Conservation (phyloP, 2,888 invertebrate genomes). For the Galeopsomyia nigrocyanea region DNA sequence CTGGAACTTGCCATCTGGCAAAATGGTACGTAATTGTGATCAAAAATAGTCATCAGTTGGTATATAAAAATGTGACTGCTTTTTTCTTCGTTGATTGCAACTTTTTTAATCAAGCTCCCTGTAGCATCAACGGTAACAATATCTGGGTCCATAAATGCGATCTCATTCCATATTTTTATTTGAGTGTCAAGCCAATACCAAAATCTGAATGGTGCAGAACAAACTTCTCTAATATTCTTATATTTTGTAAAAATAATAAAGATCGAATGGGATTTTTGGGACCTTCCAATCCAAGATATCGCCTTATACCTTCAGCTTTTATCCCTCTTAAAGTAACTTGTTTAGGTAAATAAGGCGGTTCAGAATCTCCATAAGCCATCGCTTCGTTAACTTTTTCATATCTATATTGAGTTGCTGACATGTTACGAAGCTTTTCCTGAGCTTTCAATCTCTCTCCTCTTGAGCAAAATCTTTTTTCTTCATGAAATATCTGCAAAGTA, state of each 20-base stretch:
- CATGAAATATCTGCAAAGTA: not conserved
- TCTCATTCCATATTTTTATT: not conserved
- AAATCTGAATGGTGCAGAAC: not conserved
- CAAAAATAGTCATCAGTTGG: not conserved
- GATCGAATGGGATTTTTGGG: not conserved
- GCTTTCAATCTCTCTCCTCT: not conserved
- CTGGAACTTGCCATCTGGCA: not conserved
- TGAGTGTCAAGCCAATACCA: not conserved
- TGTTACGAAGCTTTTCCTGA: not conserved
- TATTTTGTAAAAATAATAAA: not conserved
- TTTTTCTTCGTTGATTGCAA: not conserved
- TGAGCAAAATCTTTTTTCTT: not conserved
- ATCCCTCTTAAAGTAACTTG: not conserved
- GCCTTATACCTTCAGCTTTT: not conserved
- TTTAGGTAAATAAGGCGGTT: not conserved
- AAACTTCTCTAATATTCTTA: not conserved
- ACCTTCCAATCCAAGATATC: not conserved
- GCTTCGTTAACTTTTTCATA: not conserved
- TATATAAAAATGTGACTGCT: not conserved
- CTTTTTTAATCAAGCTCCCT: not conserved
- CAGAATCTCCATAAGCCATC: not conserved
- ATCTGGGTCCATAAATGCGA: not conserved
- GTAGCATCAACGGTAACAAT: not conserved
- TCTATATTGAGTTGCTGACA: not conserved
- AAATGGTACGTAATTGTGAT: not conserved